Percentiles rank a stretch among this genome's conserved stretches.
Evolutionary conservation across 2,797 vertebrate species (phyloP).

Genomic region (Meriones psammophilus): DNA sequence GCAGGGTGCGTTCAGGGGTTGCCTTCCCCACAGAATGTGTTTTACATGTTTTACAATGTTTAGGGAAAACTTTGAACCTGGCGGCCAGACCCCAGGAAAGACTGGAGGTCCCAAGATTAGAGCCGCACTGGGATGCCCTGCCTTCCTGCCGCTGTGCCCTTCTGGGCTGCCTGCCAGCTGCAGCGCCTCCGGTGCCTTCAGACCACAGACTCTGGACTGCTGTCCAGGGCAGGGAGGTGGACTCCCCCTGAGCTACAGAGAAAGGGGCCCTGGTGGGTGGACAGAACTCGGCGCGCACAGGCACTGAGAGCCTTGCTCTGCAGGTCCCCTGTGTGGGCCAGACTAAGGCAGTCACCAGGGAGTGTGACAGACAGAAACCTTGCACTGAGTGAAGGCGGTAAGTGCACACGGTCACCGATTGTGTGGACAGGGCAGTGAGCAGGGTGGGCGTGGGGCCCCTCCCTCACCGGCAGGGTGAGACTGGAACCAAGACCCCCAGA

Average conservation of each 20-base stretch:
- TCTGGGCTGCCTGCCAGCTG: neutral
- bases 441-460: neutral
- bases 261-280: neutral
- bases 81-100: neutral
- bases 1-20: neutral
- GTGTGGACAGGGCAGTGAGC: neutral
- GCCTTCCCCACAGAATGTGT: neutral
- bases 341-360: too few species aligned
- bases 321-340: neutral
- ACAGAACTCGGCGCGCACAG: neutral
- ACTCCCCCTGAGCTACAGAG: neutral
- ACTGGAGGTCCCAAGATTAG: neutral
- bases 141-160: fast-evolving
- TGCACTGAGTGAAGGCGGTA: neutral
- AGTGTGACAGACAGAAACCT: neutral
- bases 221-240: neutral
- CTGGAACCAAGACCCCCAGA: neutral
- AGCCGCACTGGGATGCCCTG: neutral
- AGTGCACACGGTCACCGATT: too few species aligned
- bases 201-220: neutral
- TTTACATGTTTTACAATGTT: neutral
- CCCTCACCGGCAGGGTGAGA: neutral
- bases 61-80: neutral
- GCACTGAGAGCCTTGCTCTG: neutral
- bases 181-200: neutral